These are phyloP conservation scores for Eilema sororculum DNA, from an alignment of 2,888 invertebrate species.

Conservation along the genomic window DNA sequence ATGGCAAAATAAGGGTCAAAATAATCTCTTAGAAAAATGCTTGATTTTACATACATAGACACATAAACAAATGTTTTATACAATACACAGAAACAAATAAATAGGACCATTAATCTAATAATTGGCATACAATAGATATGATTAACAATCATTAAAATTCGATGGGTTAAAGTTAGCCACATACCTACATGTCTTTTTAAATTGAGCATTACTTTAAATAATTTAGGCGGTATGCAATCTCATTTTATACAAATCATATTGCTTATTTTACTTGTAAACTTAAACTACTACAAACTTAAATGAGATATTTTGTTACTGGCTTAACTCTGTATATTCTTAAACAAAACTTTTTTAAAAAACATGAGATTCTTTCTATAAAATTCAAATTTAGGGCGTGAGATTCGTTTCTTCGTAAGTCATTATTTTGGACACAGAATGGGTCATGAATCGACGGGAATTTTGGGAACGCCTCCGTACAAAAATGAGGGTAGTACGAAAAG, in stretches of 20 bases:
- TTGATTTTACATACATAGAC: not conserved
- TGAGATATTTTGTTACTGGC: slow-evolving; percentile 44
- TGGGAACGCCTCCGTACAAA: slow-evolving; percentile 92
- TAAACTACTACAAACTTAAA: slow-evolving; percentile 30
- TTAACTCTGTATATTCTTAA: slow-evolving; percentile 76
- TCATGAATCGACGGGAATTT: slow-evolving; percentile 76
- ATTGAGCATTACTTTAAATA: slow-evolving; percentile 40
- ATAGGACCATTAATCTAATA: not conserved
- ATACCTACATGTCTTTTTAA: slow-evolving; percentile 27
- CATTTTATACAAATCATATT: slow-evolving; percentile 21
- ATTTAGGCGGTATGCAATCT: slow-evolving; percentile 35
- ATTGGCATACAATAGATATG: not conserved
- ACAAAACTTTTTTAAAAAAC: slow-evolving; percentile 80
- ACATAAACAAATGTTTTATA: no score
- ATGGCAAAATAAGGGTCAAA: not conserved
- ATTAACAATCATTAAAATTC: not conserved
- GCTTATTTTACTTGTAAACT: slow-evolving; percentile 25
- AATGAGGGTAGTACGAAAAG: slow-evolving; percentile 91
- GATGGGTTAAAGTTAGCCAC: not conserved
- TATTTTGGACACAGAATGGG: slow-evolving; percentile 65
- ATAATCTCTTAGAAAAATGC: not conserved
- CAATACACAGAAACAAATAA: no score
- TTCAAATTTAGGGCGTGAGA: slow-evolving; percentile 74
- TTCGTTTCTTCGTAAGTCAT: slow-evolving; percentile 61
- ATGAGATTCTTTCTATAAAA: slow-evolving; percentile 75